Evolutionary conservation across 2,797 vertebrate species (phyloP).

Genomic region (Enteromius afrohamiltoni): DNA sequence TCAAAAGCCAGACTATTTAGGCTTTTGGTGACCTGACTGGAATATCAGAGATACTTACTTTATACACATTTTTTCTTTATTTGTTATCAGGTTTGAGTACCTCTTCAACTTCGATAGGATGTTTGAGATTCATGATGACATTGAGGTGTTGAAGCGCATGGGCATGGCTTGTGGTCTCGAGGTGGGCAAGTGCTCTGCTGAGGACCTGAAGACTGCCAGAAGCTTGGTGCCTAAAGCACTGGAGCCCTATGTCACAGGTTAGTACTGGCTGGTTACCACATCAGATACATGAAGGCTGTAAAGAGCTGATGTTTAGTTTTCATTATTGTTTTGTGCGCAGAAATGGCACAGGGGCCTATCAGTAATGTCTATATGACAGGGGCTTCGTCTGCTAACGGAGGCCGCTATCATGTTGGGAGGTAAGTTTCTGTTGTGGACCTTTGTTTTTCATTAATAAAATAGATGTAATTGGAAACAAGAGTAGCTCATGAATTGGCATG

Average conservation of each 20-base stretch:
- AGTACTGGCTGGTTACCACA: slow-evolving; percentile 46
- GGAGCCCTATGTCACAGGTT: slow-evolving; percentile 98
- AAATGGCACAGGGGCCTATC: slow-evolving; percentile 98
- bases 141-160: slow-evolving; percentile 99
- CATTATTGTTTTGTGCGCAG: slow-evolving; percentile 69
- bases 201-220: slow-evolving; percentile 92
- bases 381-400: slow-evolving; percentile 88
- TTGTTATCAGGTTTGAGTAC: slow-evolving; percentile 90
- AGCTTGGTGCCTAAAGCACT: slow-evolving; percentile 96
- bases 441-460: not conserved
- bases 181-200: slow-evolving; percentile 92
- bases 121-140: slow-evolving; percentile 99
- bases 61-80: not conserved
- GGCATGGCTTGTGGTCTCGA: slow-evolving; percentile 98
- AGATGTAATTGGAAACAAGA: not conserved
- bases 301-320: not conserved
- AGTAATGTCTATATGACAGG: slow-evolving; percentile 93
- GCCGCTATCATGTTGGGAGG: slow-evolving; percentile 90
- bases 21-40: not conserved
- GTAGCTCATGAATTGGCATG: not conserved
- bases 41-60: not conserved
- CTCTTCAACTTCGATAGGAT: slow-evolving; percentile 99
- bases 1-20: not conserved
- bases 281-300: not conserved
- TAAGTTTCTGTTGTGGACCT: slow-evolving; percentile 64